A percentile compares a stretch with the other conserved stretches of the same genome.
Conservation (phyloP, 2,797 vertebrate species). For the Chelon auratus region DNA sequence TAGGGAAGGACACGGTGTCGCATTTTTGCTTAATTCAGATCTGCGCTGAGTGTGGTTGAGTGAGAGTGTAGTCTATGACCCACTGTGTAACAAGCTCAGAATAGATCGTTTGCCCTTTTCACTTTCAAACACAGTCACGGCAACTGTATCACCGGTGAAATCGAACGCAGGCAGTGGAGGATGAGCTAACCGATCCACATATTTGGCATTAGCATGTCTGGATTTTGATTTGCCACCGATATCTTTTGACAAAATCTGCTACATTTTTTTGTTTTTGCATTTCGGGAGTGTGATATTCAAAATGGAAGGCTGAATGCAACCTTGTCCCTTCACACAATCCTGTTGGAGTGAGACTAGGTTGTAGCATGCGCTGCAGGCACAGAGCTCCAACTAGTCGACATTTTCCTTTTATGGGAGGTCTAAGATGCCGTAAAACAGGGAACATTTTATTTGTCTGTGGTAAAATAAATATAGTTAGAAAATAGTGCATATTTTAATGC, state of each 20-base stretch:
- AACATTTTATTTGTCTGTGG: slow-evolving; percentile 17
- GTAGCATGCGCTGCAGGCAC: slow-evolving; percentile 32
- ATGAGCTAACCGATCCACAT: slow-evolving; percentile 12
- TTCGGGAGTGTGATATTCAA: slow-evolving; percentile 44
- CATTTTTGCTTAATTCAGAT: slow-evolving; percentile 48
- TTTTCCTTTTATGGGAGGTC: slow-evolving; percentile 27
- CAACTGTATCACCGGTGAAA: slow-evolving; percentile 13
- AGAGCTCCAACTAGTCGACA: slow-evolving; percentile 24
- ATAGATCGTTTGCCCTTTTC: slow-evolving; percentile 50
- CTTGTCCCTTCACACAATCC: slow-evolving; percentile 22
- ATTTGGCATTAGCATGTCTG: too few relatives aligned
- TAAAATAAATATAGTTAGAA: slow-evolving; percentile 9
- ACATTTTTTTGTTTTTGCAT: slow-evolving; percentile 21
- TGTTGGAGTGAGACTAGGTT: slow-evolving; percentile 33
- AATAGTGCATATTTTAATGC: slow-evolving; percentile 2
- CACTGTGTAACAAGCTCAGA: slow-evolving; percentile 39
- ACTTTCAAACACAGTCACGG: slow-evolving; percentile 24
- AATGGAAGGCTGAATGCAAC: slow-evolving; percentile 36
- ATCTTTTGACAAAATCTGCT: slow-evolving; percentile 26
- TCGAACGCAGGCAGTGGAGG: slow-evolving; percentile 10
- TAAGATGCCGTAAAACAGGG: slow-evolving; percentile 5
- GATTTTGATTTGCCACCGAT: too few relatives aligned
- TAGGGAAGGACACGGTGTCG: slow-evolving; percentile 30
- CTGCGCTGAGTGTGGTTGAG: slow-evolving; percentile 38
- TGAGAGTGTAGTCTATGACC: slow-evolving; percentile 26